Evolutionary conservation across 23 tunicate genomes (phyloP).

Genomic region (Halocynthia aurantium): DNA sequence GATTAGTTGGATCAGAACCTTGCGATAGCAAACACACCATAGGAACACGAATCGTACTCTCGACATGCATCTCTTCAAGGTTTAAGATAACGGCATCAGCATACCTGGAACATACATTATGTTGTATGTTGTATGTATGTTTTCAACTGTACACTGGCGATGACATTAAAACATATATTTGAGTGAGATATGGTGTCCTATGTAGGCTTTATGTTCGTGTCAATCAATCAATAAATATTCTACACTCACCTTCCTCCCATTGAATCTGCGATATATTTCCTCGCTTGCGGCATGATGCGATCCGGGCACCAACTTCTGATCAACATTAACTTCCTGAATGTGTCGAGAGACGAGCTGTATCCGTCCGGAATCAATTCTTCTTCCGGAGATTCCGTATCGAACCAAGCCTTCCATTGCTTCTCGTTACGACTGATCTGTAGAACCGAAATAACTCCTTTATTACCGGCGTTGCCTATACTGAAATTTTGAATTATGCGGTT

Average conservation of each 20-base stretch:
- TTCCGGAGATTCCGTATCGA: slow-evolving; percentile 95
- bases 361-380: slow-evolving; percentile 95
- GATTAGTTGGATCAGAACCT: slow-evolving; percentile 98
- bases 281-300: slow-evolving; percentile 97
- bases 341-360: slow-evolving; percentile 80
- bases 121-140: too few relatives aligned
- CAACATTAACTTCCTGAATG: slow-evolving; percentile 74
- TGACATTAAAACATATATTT: neutral
- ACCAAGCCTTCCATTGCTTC: slow-evolving; percentile 96
- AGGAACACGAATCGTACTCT: slow-evolving; percentile 89
- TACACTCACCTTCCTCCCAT: slow-evolving; percentile 61
- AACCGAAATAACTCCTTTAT: too few relatives aligned
- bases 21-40: slow-evolving; percentile 93
- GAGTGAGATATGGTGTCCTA: neutral
- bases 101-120: slow-evolving; percentile 47
- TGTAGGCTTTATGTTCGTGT: neutral
- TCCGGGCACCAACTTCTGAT: slow-evolving; percentile 95
- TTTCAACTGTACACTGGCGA: neutral
- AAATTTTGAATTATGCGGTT: too few relatives aligned
- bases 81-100: slow-evolving; percentile 95
- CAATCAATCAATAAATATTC: neutral
- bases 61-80: slow-evolving; percentile 79
- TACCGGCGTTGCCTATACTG: too few relatives aligned
- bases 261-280: slow-evolving; percentile 80
- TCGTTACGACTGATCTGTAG: slow-evolving; percentile 65